Percentiles rank a stretch among this genome's conserved stretches.
Evolutionary conservation across 2,888 invertebrate genomes (phyloP).

Genomic region (Agrilus cyanescens): DNA sequence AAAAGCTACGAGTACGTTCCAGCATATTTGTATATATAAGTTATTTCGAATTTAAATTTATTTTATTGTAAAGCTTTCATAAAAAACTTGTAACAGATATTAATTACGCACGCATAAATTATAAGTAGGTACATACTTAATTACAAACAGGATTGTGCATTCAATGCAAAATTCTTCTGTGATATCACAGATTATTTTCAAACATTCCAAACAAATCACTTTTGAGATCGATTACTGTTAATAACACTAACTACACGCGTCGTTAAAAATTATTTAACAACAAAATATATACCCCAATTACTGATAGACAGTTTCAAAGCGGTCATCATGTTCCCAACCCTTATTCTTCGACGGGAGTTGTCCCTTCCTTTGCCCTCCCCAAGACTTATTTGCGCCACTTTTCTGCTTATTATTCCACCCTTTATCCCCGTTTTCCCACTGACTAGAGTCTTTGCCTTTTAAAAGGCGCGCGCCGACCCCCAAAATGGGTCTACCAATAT

Average conservation of each 20-base stretch:
- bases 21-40: no score
- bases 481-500: slow-evolving; percentile 29
- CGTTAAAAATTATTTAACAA: no score
- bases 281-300: slow-evolving; percentile 10
- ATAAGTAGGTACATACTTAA: no score
- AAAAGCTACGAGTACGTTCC: no score
- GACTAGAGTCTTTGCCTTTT: slow-evolving; percentile 18
- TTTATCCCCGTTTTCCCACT: slow-evolving; percentile 12
- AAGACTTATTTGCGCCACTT: slow-evolving; percentile 12
- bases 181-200: no score
- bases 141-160: not conserved
- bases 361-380: slow-evolving; percentile 15
- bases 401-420: slow-evolving; percentile 17
- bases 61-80: no score
- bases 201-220: no score
- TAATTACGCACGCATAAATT: no score
- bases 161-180: not conserved
- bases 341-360: slow-evolving; percentile 16
- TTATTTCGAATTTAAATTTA: no score
- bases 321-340: slow-evolving; percentile 34
- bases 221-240: no score
- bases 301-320: slow-evolving; percentile 33
- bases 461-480: slow-evolving; percentile 29
- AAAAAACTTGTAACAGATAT: no score
- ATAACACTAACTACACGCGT: no score